Conservation (phyloP, 1,140 invertebrate genomes). For the Bombyx mandarina region DNA sequence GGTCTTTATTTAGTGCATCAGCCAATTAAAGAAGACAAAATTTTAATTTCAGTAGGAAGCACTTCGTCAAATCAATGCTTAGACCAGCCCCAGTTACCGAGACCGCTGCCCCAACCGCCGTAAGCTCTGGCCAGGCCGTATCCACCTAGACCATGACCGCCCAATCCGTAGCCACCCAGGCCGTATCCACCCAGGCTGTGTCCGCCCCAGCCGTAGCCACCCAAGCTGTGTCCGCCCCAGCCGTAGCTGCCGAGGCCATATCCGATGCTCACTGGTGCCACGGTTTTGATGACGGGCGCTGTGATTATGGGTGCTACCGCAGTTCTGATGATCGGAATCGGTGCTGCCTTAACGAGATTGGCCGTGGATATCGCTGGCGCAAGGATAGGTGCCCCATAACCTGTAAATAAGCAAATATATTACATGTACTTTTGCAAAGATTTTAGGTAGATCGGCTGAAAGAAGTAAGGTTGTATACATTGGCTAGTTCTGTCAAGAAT, state of each 20-base stretch:
- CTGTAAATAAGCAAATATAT: slow-evolving; percentile 6
- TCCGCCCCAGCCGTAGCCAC: slow-evolving; percentile 12
- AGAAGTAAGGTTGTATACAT: too few species aligned
- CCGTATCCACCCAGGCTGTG: slow-evolving; percentile 14
- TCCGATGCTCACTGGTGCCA: slow-evolving; percentile 19
- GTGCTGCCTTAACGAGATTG: slow-evolving; percentile 41
- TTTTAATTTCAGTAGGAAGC: slow-evolving; percentile 9
- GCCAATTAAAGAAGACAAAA: slow-evolving; percentile 16
- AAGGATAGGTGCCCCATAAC: slow-evolving; percentile 22
- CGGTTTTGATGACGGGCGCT: slow-evolving; percentile 34
- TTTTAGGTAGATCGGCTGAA: too few species aligned
- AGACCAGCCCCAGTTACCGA: slow-evolving; percentile 5
- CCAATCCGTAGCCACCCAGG: slow-evolving; percentile 3
- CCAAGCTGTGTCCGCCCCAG: slow-evolving; percentile 16
- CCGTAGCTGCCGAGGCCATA: slow-evolving; percentile 14
- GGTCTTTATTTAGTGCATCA: slow-evolving; percentile 28
- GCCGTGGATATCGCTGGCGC: slow-evolving; percentile 41
- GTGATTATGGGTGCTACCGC: slow-evolving; percentile 32
- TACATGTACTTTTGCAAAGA: too few species aligned
- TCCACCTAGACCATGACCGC: slow-evolving; percentile 2
- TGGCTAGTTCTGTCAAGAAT: too few species aligned
- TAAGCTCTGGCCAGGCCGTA: background rate
- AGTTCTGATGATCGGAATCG: slow-evolving; percentile 42
- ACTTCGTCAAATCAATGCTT: slow-evolving; percentile 16
- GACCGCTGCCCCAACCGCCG: background rate